phyloP scores from a whole-genome alignment of 2,888 invertebrate genomes.

The Polydrusus tereticollis region DNA sequence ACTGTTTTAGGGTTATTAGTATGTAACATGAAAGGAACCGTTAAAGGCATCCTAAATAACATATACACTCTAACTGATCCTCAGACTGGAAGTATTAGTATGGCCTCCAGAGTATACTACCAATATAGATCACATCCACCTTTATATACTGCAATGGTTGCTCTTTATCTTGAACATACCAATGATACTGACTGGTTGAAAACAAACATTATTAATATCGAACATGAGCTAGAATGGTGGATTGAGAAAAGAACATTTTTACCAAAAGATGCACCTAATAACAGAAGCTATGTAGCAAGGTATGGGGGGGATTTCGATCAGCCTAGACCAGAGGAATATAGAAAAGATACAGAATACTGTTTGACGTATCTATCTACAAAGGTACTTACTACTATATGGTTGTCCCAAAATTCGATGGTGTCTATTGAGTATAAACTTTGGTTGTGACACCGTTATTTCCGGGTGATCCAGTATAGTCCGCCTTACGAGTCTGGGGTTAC shows the following conservation, averaged over 20 bases:
- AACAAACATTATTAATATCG: constrained; percentile 57
- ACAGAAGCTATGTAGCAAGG: no score
- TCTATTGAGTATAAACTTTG: no score
- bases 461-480: no score
- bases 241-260: not conserved
- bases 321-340: no score
- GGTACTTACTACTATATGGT: no score
- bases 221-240: not conserved
- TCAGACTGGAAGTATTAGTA: not conserved
- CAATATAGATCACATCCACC: not conserved
- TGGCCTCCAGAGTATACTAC: not conserved
- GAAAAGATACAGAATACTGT: no score
- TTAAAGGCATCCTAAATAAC: not conserved
- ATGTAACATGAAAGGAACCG: not conserved
- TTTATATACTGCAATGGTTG: not conserved
- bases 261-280: no score
- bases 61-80: not conserved
- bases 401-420: no score
- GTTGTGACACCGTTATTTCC: no score
- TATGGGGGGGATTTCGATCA: no score
- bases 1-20: not conserved
- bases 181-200: not conserved
- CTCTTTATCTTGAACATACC: not conserved
- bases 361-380: no score
- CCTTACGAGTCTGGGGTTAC: no score